Evolutionary conservation across 2,888 invertebrate genomes (phyloP).

Genomic region (Drosophila suboccidentalis): DNA sequence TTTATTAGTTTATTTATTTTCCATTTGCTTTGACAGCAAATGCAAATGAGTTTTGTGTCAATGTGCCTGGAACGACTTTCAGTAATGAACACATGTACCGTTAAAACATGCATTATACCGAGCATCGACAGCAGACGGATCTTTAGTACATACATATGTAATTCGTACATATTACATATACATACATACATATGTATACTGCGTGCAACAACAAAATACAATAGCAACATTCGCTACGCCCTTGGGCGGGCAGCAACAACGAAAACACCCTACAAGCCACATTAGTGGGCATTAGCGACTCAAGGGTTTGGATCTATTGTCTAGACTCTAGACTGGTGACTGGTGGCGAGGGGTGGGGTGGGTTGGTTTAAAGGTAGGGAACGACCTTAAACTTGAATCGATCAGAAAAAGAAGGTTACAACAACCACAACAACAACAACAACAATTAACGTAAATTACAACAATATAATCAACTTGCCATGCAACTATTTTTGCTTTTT

Average conservation of each 20-base stretch:
- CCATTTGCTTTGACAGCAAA: neutral
- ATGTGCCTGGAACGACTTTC: constrained; percentile 18
- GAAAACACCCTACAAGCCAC: constrained; percentile 41
- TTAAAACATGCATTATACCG: constrained; percentile 11
- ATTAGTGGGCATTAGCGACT: constrained; percentile 70
- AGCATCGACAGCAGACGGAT: constrained; percentile 19
- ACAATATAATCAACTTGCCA: constrained; percentile 29
- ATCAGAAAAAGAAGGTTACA: constrained; percentile 56
- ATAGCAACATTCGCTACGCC: constrained; percentile 61
- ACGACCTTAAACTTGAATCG: constrained; percentile 76
- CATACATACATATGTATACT: constrained; percentile 4
- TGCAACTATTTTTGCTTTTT: constrained; percentile 31
- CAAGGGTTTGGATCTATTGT: constrained; percentile 47
- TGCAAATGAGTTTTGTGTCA: constrained; percentile 19
- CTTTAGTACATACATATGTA: constrained; percentile 7
- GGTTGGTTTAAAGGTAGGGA: neutral
- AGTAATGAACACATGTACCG: constrained; percentile 18
- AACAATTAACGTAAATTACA: neutral
- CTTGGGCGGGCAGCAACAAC: constrained; percentile 51
- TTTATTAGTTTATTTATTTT: neutral
- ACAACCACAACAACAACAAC: constrained; percentile 9
- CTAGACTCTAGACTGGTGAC: constrained; percentile 26
- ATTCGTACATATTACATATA: neutral
- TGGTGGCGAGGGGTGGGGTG: neutral
- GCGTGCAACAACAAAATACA: constrained; percentile 37